phyloP scores from a whole-genome alignment of 2,113 vertebrate species.

The Eidolon helvum region DNA sequence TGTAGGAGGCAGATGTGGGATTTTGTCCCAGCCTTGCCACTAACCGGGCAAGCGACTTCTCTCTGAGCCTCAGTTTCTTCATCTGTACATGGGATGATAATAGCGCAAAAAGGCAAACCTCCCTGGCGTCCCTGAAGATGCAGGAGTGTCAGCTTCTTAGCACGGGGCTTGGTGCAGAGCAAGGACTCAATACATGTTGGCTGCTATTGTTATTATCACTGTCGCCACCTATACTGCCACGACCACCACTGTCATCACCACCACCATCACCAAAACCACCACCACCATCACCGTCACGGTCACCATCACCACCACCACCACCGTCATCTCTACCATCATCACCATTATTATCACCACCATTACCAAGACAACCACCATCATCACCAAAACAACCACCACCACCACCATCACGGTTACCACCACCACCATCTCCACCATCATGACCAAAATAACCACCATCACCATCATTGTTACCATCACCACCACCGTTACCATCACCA shows the following conservation, averaged over 20 bases:
- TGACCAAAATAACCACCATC: accelerated
- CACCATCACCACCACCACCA: accelerated
- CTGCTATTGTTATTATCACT: background rate
- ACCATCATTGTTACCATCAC: background rate
- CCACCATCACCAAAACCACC: accelerated
- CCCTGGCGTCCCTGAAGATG: background rate
- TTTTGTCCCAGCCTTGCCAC: background rate
- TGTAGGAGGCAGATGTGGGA: accelerated
- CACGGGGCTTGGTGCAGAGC: background rate
- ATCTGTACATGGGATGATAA: background rate
- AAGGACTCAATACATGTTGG: background rate
- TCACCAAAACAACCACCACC: accelerated
- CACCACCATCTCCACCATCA: accelerated
- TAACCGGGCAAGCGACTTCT: background rate
- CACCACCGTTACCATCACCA: background rate
- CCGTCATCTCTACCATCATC: accelerated
- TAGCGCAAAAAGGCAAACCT: background rate
- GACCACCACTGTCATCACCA: accelerated
- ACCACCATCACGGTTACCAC: accelerated
- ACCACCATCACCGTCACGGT: accelerated
- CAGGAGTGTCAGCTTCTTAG: accelerated
- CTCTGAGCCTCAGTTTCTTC: background rate
- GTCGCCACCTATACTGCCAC: no score
- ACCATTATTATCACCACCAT: accelerated
- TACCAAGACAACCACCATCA: accelerated